Base-by-base conservation (phyloP, 2,797 vertebrate genomes). In the Falco rusticolus region DNA sequence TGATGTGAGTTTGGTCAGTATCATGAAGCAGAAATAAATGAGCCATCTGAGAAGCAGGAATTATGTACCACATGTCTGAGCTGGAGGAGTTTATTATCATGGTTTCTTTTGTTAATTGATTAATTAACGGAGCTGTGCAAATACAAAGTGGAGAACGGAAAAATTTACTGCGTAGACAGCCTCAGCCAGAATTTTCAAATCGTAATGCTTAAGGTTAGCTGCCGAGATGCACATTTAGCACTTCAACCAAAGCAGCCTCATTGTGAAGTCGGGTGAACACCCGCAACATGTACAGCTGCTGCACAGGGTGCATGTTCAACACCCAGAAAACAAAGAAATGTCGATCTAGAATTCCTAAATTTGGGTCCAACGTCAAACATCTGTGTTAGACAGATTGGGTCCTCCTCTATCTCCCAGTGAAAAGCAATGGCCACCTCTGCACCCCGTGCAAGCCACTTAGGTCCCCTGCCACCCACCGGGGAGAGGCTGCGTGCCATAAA, bases 81-180 rank as follows among this genome's bases (percentile, higher is more conserved):
- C 18, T 74, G 28, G 53, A 94, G 11, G 9, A 94, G 53, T 63
- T 91, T 56, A 75, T 88, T 39, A 47, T 76, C 16, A n/a, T 11
- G 20, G 29, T 69, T 90, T 93, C 53, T 84, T 90, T 89, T 82
- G 31, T 82, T 74, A 92, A 90, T 64, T 84, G 48, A 25, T 63
- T 87, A 93, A 91, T 79, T 80, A 70, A 63, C 29, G 74, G 59
- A 83, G 18, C 28, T n/a, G 8, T 26, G 21, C 33, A 82, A 94
- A 82, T 17, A 82, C 16, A 77, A 79, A 87, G 64, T 3, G 11
- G 89, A 72, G 39, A 87, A 54, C 0, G 1, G n/a, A 19, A 84
- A 77, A 63, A 71, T 3, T 16, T 60, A 57, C 26, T 68, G 19
- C 45, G 25, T 2, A 76, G 18, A 82, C 16, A 84, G 33, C 11